These are phyloP conservation scores for Heterochromis multidens DNA, from an alignment of 2,113 vertebrate species.

Conservation along the genomic window DNA sequence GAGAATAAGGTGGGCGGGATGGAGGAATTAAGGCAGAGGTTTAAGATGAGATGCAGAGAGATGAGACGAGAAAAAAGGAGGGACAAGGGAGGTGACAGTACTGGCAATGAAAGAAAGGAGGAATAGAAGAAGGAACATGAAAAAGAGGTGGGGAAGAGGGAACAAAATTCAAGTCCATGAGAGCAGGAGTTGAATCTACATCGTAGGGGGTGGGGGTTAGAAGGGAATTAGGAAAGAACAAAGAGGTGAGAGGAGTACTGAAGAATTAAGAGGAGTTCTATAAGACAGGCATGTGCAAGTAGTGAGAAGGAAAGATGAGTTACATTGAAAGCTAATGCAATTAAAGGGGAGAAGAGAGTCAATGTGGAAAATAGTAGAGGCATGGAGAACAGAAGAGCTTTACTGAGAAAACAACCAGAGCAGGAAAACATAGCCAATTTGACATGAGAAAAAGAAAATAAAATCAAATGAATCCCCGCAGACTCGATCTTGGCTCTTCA, in stretches of 20 bases:
- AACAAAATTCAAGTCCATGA: not conserved
- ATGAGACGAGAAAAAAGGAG: not conserved
- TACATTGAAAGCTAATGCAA: not conserved
- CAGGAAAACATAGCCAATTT: not conserved
- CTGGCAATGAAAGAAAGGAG: not conserved
- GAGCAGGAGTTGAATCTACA: not conserved
- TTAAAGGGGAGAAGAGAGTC: not conserved
- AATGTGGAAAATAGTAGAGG: not conserved
- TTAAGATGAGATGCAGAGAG: not conserved
- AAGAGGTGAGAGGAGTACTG: not conserved
- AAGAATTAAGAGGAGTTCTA: not conserved
- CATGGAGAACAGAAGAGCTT: not conserved
- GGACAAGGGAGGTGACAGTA: not conserved
- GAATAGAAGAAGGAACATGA: not conserved
- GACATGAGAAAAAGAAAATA: conserved; percentile 3
- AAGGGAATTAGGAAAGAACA: not conserved
- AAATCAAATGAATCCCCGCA: conserved; percentile 15
- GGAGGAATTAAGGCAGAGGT: conserved; percentile 1
- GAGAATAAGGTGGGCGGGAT: not conserved
- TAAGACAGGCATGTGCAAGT: not conserved
- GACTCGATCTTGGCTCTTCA: not conserved
- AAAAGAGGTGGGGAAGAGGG: not conserved
- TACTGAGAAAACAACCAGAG: conserved; percentile 5
- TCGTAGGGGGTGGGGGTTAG: not conserved
- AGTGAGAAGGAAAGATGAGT: not conserved